Conservation (phyloP, 2,797 vertebrate species). For the Yasuhikotakia modesta region DNA sequence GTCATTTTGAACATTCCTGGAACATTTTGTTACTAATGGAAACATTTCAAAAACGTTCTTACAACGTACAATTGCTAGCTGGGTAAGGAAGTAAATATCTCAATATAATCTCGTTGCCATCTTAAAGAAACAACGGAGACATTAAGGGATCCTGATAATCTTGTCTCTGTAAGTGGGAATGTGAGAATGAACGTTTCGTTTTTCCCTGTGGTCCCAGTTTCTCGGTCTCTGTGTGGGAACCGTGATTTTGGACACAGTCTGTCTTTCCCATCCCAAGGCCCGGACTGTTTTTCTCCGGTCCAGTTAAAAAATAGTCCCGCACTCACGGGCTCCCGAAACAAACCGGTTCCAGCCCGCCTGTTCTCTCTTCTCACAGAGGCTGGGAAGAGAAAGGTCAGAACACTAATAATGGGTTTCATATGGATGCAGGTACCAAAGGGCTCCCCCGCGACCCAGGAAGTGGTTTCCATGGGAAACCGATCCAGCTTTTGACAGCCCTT, state of each 20-base stretch:
- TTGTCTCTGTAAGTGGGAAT: conserved; percentile 40
- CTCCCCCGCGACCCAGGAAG: conserved; percentile 62
- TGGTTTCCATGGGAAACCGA: conserved; percentile 73
- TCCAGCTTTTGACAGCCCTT: conserved; percentile 61
- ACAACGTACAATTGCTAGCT: too few relatives aligned
- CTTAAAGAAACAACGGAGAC: not conserved
- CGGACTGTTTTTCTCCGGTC: conserved; percentile 51
- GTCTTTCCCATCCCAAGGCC: conserved; percentile 77
- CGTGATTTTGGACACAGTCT: conserved; percentile 74
- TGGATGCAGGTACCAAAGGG: conserved; percentile 74
- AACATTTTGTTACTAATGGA: too few relatives aligned
- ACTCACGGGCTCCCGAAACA: conserved; percentile 70
- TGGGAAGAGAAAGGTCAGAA: conserved; percentile 70
- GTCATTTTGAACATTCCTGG: too few relatives aligned
- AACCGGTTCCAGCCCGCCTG: conserved; percentile 69
- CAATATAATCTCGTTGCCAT: not conserved
- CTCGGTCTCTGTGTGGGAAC: conserved; percentile 81
- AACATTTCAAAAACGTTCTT: too few relatives aligned
- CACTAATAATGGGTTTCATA: conserved; percentile 75
- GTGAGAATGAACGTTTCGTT: conserved; percentile 69
- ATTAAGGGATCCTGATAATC: not conserved
- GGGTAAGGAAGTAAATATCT: not conserved
- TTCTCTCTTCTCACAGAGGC: conserved; percentile 72
- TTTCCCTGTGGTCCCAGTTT: conserved; percentile 74
- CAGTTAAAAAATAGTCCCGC: conserved; percentile 78